phyloP scores from a whole-genome alignment of 2,797 vertebrate species.

The Epinephelus awoara region DNA sequence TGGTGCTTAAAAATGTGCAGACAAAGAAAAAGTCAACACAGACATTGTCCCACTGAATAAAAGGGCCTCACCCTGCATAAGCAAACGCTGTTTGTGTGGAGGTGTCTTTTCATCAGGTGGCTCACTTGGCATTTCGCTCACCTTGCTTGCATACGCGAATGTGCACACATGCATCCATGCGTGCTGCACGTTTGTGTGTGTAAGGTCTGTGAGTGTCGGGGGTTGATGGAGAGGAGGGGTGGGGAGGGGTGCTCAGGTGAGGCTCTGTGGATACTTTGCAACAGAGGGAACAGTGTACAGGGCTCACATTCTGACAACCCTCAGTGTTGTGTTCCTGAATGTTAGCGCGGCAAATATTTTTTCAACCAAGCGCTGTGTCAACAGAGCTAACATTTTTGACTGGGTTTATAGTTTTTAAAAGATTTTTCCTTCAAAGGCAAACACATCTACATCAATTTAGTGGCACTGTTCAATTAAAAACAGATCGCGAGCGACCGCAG shows the following conservation, averaged over 20 bases:
- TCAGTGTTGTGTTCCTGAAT: conserved; percentile 77
- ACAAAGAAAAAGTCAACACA: conserved; percentile 87
- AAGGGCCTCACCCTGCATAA: conserved; percentile 85
- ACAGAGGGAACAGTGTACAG: conserved; percentile 84
- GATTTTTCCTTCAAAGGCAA: conserved; percentile 77
- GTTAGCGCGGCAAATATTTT: conserved; percentile 82
- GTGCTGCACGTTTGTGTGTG: conserved; percentile 62
- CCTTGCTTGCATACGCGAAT: conserved; percentile 56
- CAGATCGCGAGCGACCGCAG: conserved; percentile 58
- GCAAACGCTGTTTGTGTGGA: conserved; percentile 80
- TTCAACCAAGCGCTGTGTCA: conserved; percentile 82
- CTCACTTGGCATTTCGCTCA: conserved; percentile 75
- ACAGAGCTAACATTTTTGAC: conserved; percentile 80
- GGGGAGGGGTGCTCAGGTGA: conserved; percentile 69
- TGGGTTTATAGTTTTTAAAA: conserved; percentile 78
- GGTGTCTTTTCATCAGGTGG: conserved; percentile 84
- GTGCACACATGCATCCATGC: conserved; percentile 63
- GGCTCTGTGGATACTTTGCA: conserved; percentile 73
- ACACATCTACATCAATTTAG: conserved; percentile 79
- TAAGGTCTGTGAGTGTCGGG: conserved; percentile 51
- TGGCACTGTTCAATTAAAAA: conserved; percentile 74
- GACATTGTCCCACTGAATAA: conserved; percentile 83
- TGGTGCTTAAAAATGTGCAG: conserved; percentile 82
- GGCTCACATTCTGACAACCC: conserved; percentile 77
- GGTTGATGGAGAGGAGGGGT: background rate